These are phyloP conservation scores for Bufo gargarizans DNA, from an alignment of 2,113 vertebrate genomes.

Conservation along the genomic window DNA sequence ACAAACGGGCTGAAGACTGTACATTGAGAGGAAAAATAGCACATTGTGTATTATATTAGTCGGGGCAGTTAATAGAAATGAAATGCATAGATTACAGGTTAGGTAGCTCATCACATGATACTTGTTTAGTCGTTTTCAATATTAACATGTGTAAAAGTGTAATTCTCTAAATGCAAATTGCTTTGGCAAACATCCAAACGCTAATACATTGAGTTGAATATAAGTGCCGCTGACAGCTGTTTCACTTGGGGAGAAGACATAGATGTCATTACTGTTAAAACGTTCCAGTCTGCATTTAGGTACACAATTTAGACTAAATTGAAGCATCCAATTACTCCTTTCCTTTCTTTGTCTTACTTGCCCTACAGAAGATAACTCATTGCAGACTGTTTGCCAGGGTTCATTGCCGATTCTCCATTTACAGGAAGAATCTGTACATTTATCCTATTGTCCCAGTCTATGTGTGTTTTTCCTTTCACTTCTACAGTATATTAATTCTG, in stretches of 20 bases:
- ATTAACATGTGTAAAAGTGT: constrained; percentile 76
- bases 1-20: background rate
- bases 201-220: constrained; percentile 74
- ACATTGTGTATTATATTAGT: background rate
- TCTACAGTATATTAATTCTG: too few species aligned
- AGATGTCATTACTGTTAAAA: constrained; percentile 50
- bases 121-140: constrained; percentile 75
- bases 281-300: constrained; percentile 1
- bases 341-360: background rate
- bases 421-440: background rate
- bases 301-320: background rate
- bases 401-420: background rate
- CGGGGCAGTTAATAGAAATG: background rate
- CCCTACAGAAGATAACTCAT: background rate
- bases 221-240: constrained; percentile 76
- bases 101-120: constrained; percentile 75
- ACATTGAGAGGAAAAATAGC: background rate
- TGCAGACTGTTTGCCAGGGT: background rate
- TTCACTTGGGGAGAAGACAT: constrained; percentile 56
- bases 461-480: background rate
- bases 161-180: constrained; percentile 75
- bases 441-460: background rate
- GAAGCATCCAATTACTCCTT: background rate
- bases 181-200: constrained; percentile 76
- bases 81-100: constrained; percentile 62